A percentile compares a stretch with the other conserved stretches of the same genome.
Evolutionary conservation across 92 coral and sea anemone species (phyloP).

Genomic region (Scolanthus callimorphus): DNA sequence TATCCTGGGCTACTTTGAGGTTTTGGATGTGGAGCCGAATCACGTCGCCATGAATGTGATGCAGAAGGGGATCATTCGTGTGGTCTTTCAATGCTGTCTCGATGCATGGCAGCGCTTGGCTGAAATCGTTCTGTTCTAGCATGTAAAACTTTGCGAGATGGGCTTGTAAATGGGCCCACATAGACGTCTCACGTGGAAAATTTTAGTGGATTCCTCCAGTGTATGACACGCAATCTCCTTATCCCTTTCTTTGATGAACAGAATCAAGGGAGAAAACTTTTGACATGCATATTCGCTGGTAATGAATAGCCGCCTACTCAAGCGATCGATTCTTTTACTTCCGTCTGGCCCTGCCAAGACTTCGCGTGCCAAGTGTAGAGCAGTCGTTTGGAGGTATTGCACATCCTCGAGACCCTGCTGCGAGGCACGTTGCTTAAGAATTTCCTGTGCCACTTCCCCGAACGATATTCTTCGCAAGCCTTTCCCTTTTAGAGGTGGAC

Average conservation of each 20-base stretch:
- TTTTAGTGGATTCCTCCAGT: constrained; percentile 25
- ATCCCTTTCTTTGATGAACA: constrained; percentile 28
- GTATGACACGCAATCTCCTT: constrained; percentile 38
- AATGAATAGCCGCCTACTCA: constrained; percentile 52
- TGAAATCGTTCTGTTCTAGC: constrained; percentile 20
- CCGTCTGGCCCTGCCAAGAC: constrained; percentile 12
- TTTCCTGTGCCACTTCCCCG: constrained; percentile 55
- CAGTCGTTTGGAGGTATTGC: constrained; percentile 28
- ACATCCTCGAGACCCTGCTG: constrained; percentile 1
- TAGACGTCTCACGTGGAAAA: constrained; percentile 32
- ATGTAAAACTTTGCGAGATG: constrained; percentile 55
- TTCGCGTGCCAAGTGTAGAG: background rate
- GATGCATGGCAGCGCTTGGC: constrained; percentile 21
- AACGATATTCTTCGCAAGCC: constrained; percentile 50
- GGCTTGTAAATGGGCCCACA: constrained; percentile 54
- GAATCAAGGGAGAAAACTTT: constrained; percentile 48
- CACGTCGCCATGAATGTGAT: constrained; percentile 61
- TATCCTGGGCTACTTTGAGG: constrained; percentile 5
- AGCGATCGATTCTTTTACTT: constrained; percentile 46
- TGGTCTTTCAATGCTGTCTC: constrained; percentile 41
- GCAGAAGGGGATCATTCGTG: constrained; percentile 37
- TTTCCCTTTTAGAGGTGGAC: constrained; percentile 22
- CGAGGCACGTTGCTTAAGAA: constrained; percentile 38
- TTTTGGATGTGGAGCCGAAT: constrained; percentile 43
- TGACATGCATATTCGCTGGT: constrained; percentile 62